Base-by-base conservation (phyloP, 2,113 vertebrate genomes). In the Probosciger aterrimus region DNA sequence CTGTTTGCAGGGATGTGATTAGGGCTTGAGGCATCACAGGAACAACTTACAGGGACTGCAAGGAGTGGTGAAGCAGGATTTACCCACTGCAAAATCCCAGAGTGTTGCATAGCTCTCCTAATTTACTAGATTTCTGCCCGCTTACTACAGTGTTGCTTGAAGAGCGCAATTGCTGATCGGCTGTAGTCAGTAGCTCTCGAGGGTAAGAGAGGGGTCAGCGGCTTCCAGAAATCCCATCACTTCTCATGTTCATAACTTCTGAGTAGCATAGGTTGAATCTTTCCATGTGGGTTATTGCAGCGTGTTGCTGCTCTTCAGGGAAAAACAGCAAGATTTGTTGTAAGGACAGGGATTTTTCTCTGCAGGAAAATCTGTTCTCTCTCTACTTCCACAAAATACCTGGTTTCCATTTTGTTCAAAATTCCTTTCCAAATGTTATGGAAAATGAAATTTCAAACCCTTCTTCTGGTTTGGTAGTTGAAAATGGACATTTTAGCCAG, bases 131-230 rank as follows among this genome's bases (percentile, higher is more conserved):
- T 78, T 77, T 57, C 52, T n/a, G 24, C 0, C 1, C 3, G 1
- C 33, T 76, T 64, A 14, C 37, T 53, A 2, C 4, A 0, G 7
- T 18, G 46, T 81, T 4, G 3, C 50, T 30, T 57, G 53, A 75
- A 57, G 53, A 87, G 52, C 3, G 0, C 0, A 1, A 67, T 74
- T 46, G 37, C 57, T 64, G 69, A 43, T 41, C 5, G 0, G n/a
- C 62, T 75, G 53, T 83, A 64, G 57, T 88, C 79, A 47, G 13
- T 85, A 88, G 46, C 75, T 59, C 64, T 73, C 39, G 10, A 86
- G 64, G 69, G 62, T 31, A 41, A 52, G 63, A 75, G 63, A 53
- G 31, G 50, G 59, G 35, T 73, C 70, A 62, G 50, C 1, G 0
- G 31, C 47, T 92, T 73, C 70, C 59, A 71, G 41, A 73, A 67